Evolutionary conservation across 2,888 invertebrate species (phyloP), one percentile per base, ranked within the genome.

Genomic region (Morpho deidamia): DNA sequence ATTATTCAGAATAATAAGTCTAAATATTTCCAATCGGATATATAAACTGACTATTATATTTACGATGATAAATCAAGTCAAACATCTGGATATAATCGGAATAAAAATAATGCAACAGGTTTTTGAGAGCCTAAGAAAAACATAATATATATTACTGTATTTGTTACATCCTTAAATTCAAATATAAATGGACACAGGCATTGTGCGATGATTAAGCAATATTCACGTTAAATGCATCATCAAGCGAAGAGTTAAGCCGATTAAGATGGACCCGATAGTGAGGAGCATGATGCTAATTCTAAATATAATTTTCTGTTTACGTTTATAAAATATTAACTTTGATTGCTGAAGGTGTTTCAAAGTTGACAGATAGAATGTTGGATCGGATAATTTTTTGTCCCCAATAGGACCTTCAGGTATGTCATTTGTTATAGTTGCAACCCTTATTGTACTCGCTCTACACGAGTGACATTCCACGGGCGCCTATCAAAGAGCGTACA

Each of bases 251-350:
- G 69, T 72, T 80, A 83, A 83, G 81, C 83, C 81, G 84, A 82
- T 85, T 84, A 81, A 84, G 85, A 84, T 84, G 69, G 67, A 61
- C 65, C 69, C 65, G 84, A 83, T 83, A 81, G 71, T 44, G 67
- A 67, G 71, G 71, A 65, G 69, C 72, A 68, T 74, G 78, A 83
- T 78, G 78, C 79, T 82, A 78, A 83, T 81, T 83, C 77, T 70
- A 80, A 79, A 79, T 79, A 75, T 72, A 72, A 78, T 76, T 76
- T 67, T 71, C 70, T 70, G 68, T 72, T 68, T 23, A 70, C 67
- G 68, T 67, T 68, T 64, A 70, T 70, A 72, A 74, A 57, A 63
- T 49, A 58, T 53, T 58, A 76, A 76, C 74, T 70, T 53, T 33
- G 39, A 53, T 23, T 23, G 23, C 23, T 23, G 23, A 23, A 1